Base-by-base conservation (phyloP, 2,113 vertebrate species). In the Uropsilus gracilis region DNA sequence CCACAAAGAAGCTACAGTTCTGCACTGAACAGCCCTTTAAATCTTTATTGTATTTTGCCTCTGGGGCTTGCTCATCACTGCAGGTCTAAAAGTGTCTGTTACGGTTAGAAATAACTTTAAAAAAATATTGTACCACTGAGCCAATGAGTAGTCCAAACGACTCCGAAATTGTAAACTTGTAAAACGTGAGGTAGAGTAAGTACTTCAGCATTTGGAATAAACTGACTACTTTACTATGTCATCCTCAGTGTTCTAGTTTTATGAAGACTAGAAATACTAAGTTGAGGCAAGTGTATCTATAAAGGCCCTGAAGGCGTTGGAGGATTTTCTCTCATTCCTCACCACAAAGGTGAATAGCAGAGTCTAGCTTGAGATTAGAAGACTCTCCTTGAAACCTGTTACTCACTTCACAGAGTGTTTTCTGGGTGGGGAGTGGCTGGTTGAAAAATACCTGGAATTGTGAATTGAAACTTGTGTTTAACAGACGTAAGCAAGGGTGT, bases 21-120 rank as follows among this genome's bases (percentile, higher is more conserved):
- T 22, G 14, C 76, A 66, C 37, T 6, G 85, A 96, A 78, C 77
- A 89, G 76, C 92, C 89, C 94, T 82, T 97, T 97, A 95, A 97
- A 89, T 96, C 78, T 55, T 97, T 66, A 77, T 92, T 97, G 97
- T 97, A 66, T 89, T 98, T 97, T 96, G 90, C 89, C 91, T 66
- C 93, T 96, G 90, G 90, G 90, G 80, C 2, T 97, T 97, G 80
- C 68, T 73, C 89, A 97, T 98, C 89, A 89, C 86, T 95, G 89
- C 72, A 77, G 95, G 97, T 68, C 92, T 96, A 77, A 95, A 95
- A 96, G 66, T 90, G 53, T 78, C 89, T 85, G 57, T 97, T 97
- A 94, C 0, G 76, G 97, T 96, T 89, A 94, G 73, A 93, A 87
- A 90, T 91, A 97, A 96, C 44, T 77, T 97, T 95, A 72, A 75